Evolutionary conservation across 2,113 vertebrate genomes (phyloP).

Genomic region (Megaceryle maxima): DNA sequence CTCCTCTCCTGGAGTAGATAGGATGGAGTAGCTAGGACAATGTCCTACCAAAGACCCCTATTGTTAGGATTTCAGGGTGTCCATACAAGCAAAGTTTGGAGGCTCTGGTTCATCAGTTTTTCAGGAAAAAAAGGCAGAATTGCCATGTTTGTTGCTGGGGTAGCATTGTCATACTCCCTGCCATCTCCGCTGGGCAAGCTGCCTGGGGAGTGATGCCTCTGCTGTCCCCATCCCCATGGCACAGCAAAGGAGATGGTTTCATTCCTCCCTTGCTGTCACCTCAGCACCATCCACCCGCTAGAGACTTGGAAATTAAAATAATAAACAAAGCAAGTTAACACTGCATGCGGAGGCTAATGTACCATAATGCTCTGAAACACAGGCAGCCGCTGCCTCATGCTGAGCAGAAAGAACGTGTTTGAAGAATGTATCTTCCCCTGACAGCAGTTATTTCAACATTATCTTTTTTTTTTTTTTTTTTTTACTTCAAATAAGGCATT

Average conservation of each 20-base stretch:
- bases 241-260: not conserved
- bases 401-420: not conserved
- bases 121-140: not conserved
- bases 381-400: not conserved
- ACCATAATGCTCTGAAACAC: constrained; percentile 27
- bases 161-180: not conserved
- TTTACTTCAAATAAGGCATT: constrained; percentile 39
- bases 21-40: not conserved
- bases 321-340: constrained; percentile 36
- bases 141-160: not conserved
- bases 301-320: constrained; percentile 53
- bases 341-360: not conserved
- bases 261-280: not conserved
- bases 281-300: not conserved
- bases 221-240: not conserved
- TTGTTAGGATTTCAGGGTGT: not conserved
- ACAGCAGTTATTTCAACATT: constrained; percentile 66
- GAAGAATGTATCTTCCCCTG: constrained; percentile 29
- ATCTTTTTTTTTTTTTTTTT: constrained; percentile 7
- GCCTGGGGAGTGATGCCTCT: accelerated
- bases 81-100: not conserved
- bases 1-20: not conserved
- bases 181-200: accelerated
- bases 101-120: not conserved
- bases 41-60: not conserved